A percentile compares a stretch with the other conserved stretches of the same genome.
phyloP scores from a whole-genome alignment of 1,140 invertebrate species.

The Stegodyphus mimosarum region DNA sequence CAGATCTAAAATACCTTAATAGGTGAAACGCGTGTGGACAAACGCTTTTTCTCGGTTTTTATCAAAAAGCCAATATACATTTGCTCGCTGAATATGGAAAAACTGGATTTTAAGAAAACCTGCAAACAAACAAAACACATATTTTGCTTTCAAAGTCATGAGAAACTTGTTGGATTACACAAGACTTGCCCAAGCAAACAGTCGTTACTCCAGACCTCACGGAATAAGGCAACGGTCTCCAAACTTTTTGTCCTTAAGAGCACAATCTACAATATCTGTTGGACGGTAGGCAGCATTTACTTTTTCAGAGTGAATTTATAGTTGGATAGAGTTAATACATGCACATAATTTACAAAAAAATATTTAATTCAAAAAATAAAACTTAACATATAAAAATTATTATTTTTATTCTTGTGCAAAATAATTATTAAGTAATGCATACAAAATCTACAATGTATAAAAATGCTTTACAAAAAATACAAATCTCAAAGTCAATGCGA shows the following conservation, averaged over 20 bases:
- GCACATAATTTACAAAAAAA: neutral
- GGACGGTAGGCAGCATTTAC: neutral
- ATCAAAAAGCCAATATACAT: too few species aligned
- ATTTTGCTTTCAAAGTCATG: too few species aligned
- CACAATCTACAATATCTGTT: neutral
- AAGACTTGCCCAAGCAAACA: too few species aligned
- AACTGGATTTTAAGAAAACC: too few species aligned
- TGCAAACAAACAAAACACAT: too few species aligned
- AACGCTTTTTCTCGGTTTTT: too few species aligned
- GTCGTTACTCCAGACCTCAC: too few species aligned
- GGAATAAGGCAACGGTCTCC: neutral
- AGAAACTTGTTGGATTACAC: too few species aligned
- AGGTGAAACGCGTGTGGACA: too few species aligned
- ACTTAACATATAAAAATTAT: neutral
- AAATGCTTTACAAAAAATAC: neutral
- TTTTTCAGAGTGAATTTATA: neutral
- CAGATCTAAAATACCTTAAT: too few species aligned
- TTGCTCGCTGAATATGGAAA: too few species aligned
- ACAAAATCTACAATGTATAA: neutral
- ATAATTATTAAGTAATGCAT: neutral
- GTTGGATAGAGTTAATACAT: neutral
- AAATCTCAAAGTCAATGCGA: constrained; percentile 6
- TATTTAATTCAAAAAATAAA: neutral
- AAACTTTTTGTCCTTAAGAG: neutral
- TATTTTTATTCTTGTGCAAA: neutral